phyloP scores from a whole-genome alignment of 2,113 vertebrate species.

The Guaruba guarouba region DNA sequence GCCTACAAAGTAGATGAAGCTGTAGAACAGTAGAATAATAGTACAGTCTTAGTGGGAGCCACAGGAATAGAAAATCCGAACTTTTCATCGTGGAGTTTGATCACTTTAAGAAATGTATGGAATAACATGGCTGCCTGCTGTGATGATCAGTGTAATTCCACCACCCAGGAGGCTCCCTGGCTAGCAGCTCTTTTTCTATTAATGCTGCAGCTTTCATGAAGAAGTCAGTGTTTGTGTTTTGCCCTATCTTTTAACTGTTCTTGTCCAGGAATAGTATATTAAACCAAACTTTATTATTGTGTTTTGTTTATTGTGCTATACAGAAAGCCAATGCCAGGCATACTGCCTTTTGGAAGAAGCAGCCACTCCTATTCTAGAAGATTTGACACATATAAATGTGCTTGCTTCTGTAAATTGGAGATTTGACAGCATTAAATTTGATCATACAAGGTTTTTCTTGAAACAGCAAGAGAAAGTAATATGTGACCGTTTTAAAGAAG shows the following conservation, averaged over 20 bases:
- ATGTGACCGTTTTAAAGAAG: conserved; percentile 64
- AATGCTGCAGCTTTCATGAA: neutral
- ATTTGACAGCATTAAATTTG: conserved; percentile 74
- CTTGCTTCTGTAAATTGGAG: conserved; percentile 64
- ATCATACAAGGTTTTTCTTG: conserved; percentile 78
- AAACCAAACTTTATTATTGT: neutral
- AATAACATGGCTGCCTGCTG: neutral
- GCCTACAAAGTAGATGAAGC: neutral
- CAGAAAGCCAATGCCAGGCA: conserved; percentile 76
- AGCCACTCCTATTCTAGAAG: conserved; percentile 68
- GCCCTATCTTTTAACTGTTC: neutral
- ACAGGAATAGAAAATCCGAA: neutral
- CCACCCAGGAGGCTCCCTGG: neutral
- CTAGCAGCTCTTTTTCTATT: neutral
- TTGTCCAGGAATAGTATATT: neutral
- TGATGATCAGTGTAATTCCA: neutral
- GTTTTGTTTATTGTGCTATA: conserved; percentile 19
- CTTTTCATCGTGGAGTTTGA: neutral
- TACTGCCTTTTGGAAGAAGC: conserved; percentile 71
- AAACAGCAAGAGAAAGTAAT: conserved; percentile 78
- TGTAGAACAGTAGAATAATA: neutral
- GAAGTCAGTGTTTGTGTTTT: neutral
- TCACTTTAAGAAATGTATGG: neutral
- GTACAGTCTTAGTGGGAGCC: neutral
- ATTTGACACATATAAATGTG: conserved; percentile 46